phyloP scores from a whole-genome alignment of 2,113 vertebrate species.

The Plotosus lineatus region DNA sequence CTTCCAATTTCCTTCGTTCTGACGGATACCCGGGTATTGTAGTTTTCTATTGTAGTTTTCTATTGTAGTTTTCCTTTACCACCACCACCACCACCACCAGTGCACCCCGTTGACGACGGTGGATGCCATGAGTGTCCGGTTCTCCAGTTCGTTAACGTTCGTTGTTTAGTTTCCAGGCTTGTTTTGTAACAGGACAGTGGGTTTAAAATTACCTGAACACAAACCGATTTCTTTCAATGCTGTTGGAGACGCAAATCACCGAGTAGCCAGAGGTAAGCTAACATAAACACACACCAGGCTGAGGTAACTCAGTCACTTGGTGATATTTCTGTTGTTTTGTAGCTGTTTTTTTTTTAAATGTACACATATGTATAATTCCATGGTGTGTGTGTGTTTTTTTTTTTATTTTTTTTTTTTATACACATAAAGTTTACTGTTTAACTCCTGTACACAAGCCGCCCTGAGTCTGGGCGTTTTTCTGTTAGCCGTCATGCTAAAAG shows the following conservation, averaged over 20 bases:
- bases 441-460: background rate
- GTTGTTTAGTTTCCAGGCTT: constrained; percentile 1
- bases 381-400: background rate
- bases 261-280: constrained; percentile 30
- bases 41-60: background rate
- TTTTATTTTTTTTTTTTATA: background rate
- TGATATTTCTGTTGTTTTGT: background rate
- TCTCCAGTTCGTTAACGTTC: background rate
- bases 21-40: constrained; percentile 5
- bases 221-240: background rate
- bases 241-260: constrained; percentile 2
- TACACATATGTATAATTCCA: no score
- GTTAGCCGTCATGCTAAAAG: background rate
- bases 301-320: no score
- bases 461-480: background rate
- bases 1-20: background rate
- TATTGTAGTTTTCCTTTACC: background rate
- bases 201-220: background rate
- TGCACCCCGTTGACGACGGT: constrained; percentile 10
- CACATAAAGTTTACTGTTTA: background rate
- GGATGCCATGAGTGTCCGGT: constrained; percentile 15
- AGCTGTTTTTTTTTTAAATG: no score
- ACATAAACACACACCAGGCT: no score
- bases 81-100: no score
- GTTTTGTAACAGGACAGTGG: background rate